Evolutionary conservation across 1,140 invertebrate genomes (phyloP).

Genomic region (Pomacea maculata): DNA sequence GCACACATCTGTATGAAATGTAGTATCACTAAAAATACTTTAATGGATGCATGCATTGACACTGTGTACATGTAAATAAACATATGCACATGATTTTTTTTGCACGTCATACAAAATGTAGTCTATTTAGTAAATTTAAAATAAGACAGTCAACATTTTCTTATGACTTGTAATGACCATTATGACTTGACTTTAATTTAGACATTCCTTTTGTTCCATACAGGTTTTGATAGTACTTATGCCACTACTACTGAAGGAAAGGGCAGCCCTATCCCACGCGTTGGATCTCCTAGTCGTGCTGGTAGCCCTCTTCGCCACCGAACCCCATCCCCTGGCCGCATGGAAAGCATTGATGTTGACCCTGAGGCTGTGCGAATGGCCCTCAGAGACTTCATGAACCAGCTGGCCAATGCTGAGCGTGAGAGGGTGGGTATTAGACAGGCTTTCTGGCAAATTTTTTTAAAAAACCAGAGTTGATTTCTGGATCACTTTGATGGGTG

Average conservation of each 20-base stretch:
- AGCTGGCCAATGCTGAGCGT: constrained; percentile 86
- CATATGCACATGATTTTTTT: too few species aligned
- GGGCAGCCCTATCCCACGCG: constrained; percentile 62
- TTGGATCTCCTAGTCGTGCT: constrained; percentile 58
- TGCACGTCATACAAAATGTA: not conserved
- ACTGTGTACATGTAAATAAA: too few species aligned
- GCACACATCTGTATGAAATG: too few species aligned
- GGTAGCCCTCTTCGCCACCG: constrained; percentile 46
- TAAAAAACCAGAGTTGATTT: too few species aligned
- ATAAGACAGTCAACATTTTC: too few species aligned
- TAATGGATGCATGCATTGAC: too few species aligned
- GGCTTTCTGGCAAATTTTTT: too few species aligned
- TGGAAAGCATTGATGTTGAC: constrained; percentile 76
- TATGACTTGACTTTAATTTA: not conserved
- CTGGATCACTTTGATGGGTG: too few species aligned
- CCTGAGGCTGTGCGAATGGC: constrained; percentile 87
- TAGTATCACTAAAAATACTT: too few species aligned
- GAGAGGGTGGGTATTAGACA: constrained; percentile 73
- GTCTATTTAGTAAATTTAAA: not conserved
- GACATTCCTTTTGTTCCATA: not conserved
- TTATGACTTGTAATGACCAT: not conserved
- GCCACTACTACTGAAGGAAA: constrained; percentile 63
- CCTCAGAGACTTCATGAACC: constrained; percentile 86
- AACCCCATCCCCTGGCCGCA: constrained; percentile 37
- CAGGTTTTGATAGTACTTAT: constrained; percentile 65